Evolutionary conservation across 2,888 invertebrate species (phyloP).

Genomic region (Lasius fuliginosus): DNA sequence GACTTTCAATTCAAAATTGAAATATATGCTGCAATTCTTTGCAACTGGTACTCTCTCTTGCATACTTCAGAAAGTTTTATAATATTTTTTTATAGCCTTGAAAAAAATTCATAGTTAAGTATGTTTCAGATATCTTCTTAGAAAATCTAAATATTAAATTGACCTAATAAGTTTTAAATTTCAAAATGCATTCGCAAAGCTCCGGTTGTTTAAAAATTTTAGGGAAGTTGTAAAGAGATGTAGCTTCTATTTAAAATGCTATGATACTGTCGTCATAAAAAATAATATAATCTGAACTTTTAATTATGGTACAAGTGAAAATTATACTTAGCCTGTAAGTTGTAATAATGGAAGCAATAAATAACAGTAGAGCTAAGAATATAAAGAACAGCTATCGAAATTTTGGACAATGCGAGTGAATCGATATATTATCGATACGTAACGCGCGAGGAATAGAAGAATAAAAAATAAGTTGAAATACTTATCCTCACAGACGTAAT

Average conservation of each 20-base stretch:
- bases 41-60: constrained; percentile 10
- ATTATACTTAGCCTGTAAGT: too few species aligned
- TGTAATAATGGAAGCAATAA: too few species aligned
- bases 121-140: not conserved
- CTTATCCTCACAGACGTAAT: not conserved
- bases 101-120: not conserved
- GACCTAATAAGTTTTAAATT: not conserved
- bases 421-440: too few species aligned
- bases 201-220: not conserved
- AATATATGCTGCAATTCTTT: not conserved
- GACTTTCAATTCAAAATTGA: not conserved
- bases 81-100: not conserved
- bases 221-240: not conserved
- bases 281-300: not conserved
- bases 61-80: not conserved
- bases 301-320: not conserved
- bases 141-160: not conserved
- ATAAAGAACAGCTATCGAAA: too few species aligned
- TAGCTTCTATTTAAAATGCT: too few species aligned
- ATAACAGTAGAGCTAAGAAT: too few species aligned
- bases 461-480: not conserved
- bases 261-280: too few species aligned
- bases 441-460: not conserved
- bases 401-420: too few species aligned
- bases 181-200: not conserved